Conservation (phyloP, 2,113 vertebrate genomes). For the Seriola dumerili region DNA sequence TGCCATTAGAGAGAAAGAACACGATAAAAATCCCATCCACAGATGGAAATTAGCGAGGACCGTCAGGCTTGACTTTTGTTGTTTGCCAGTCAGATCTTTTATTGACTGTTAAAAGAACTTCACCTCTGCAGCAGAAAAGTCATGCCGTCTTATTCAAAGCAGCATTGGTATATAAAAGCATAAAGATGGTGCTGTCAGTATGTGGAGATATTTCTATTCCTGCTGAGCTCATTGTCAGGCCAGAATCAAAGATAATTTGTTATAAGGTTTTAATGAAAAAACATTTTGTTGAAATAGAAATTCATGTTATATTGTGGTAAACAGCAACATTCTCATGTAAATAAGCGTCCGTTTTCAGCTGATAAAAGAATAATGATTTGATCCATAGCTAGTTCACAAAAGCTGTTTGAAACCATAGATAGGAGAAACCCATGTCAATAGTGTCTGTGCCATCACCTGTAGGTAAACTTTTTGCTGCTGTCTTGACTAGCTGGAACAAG, state of each 20-base stretch:
- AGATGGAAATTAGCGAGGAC: background rate
- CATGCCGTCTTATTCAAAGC: background rate
- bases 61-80: background rate
- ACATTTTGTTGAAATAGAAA: background rate
- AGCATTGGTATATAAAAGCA: background rate
- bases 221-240: background rate
- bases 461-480: background rate
- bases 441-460: background rate
- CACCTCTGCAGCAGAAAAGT: background rate
- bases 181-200: background rate
- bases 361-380: background rate
- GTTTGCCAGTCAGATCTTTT: slow-evolving; percentile 31
- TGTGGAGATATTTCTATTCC: background rate
- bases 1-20: background rate
- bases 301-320: background rate
- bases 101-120: background rate
- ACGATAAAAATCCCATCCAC: background rate
- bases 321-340: background rate
- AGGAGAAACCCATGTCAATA: too few species aligned
- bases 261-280: background rate
- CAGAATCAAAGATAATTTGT: background rate
- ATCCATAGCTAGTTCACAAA: background rate
- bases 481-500: background rate
- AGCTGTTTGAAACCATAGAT: background rate
- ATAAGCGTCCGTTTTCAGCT: background rate